Percentiles rank a stretch among this genome's conserved stretches.
These are phyloP conservation scores for Antechinus flavipes DNA, from an alignment of 2,113 vertebrate genomes.

Conservation along the genomic window DNA sequence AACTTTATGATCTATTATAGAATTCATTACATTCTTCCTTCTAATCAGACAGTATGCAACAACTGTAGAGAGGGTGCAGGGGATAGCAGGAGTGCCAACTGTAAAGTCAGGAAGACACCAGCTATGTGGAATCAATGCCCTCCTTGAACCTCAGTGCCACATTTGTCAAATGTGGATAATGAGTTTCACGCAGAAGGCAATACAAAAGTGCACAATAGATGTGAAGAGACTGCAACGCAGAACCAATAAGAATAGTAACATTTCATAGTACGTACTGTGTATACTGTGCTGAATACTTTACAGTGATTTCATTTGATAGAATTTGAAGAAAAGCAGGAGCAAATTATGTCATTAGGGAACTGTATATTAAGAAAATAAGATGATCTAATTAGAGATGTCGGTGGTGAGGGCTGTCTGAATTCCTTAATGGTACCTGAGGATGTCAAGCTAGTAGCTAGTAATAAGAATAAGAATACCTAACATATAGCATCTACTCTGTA, in stretches of 20 bases:
- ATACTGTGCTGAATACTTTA: neutral
- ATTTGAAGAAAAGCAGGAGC: neutral
- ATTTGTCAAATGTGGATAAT: neutral
- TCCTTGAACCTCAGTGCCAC: neutral
- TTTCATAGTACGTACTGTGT: neutral
- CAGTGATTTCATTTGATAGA: neutral
- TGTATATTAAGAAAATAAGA: neutral
- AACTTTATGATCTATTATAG: neutral
- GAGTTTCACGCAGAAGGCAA: neutral
- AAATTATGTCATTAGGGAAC: neutral
- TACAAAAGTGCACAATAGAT: neutral
- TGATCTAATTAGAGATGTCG: neutral
- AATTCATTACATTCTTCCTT: no score
- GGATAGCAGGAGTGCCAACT: no score
- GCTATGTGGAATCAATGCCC: neutral
- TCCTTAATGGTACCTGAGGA: neutral
- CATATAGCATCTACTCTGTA: neutral
- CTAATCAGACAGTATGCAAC: no score
- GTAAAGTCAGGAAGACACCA: neutral
- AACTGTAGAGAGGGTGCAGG: no score
- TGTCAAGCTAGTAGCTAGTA: neutral
- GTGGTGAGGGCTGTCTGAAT: neutral
- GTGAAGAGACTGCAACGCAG: no score
- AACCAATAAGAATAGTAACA: neutral
- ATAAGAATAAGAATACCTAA: neutral